Evolutionary conservation across 2,113 vertebrate species (phyloP), one percentile per base, ranked within the genome.

Genomic region (Nycticryphes semicollaris): DNA sequence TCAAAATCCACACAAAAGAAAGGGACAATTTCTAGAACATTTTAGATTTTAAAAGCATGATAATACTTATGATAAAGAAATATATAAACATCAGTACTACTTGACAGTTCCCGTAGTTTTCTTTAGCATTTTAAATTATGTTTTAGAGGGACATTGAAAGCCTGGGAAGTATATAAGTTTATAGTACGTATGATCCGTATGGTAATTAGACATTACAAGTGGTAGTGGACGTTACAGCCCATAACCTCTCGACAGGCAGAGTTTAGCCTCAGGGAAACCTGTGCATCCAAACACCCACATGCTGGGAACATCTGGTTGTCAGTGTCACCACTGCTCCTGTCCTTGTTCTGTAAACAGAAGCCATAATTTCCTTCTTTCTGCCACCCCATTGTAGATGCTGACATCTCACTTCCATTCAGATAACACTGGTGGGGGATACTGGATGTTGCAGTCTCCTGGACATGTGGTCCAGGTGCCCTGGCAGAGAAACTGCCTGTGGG

Each of bases 351-450:
- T 41, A 54, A n/a, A 37, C 2, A 3, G 3, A 37, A 62, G 53
- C 63, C 35, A 31, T 30, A 25, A 24, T 45, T 51, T 74, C 59
- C 48, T 89, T 37, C 64, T 33, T 60, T 28, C 68, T 75, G 72
- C 64, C 47, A 72, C 15, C 25, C 14, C 33, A 31, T 14, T 0
- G 1, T 12, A 28, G 63, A n/a, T 35, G 51, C 86, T 72, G 77
- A 60, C 21, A 24, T 43, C 37, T 86, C 72, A 12, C 73, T 78
- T 43, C 39, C 60, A 35, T 63, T 84, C 60, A 63, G 57, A 31
- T 12, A 10, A 8, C 15, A 45, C 15, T 30, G 3, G 0, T 14
- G 24, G 12, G 12, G 43, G 62, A 28, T 5, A 2, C 7, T 9
- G 53, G 67, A 15, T 24, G 5, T 6, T 8, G 33, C 24, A 64